Evolutionary conservation across 1,140 invertebrate genomes (phyloP), one percentile per base, ranked within the genome.

Genomic region (Gyrodactylus salaris): DNA sequence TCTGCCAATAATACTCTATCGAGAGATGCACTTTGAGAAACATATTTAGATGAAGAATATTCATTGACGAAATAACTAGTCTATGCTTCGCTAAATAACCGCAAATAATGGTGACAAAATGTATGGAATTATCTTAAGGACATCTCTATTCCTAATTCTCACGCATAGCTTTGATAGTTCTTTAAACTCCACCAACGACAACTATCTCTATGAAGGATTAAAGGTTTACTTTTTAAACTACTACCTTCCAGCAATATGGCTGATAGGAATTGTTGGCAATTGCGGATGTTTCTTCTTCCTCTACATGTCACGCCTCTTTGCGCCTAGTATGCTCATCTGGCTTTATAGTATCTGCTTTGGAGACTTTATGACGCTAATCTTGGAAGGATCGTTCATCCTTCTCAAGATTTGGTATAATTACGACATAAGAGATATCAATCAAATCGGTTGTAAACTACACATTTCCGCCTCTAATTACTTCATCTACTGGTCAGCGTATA

Each of bases 401-500:
- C 25, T 72, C 7, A 72, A 72, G 25, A 26, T 72, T 22, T 26
- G 25, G 25, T 21, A 25, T 21, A 26, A 26, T 21, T 72, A 21
- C 71, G 71, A 72, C 25, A 27, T 27, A 26, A 72, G 25, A 26
- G 71, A 72, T 21, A 26, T 27, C 25, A 54, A 54, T 21, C 23
- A 27, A 22, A 21, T 72, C 25, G 2, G 23, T 54, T 72, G 71
- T n/a, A 22, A 21, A 21, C 25, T 24, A 21, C 71, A 72, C 20
- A 27, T 21, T 21, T 72, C 23, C 22, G 7, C 26, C 2, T 27
- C 25, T 1, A 72, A 54, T 54, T 72, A 27, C 25, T 72, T 72
- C 25, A 25, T 72, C 71, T 54, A 72, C 25, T 72, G 71, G 71
- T 27, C 25, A 16, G 71, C 71, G 1, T 72, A 72, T 21, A 72